These are phyloP conservation scores for Elmis aenea DNA, from an alignment of 2,888 invertebrate genomes.

Conservation along the genomic window DNA sequence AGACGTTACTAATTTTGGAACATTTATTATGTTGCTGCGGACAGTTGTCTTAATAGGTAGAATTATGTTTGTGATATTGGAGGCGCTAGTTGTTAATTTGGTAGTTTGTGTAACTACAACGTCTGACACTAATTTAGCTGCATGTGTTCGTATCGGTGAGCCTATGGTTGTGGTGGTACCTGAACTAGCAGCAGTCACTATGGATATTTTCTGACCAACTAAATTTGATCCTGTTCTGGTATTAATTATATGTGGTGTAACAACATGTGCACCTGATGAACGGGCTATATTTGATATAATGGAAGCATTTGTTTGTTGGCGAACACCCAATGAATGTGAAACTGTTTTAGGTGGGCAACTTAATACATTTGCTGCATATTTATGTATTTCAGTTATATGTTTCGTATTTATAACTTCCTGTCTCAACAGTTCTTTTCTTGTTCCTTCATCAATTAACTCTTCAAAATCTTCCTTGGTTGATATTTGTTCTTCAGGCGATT, in stretches of 20 bases:
- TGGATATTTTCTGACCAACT: conserved; percentile 16
- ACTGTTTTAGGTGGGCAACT: conserved; percentile 30
- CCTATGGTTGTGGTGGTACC: not conserved
- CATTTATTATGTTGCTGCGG: too few relatives aligned
- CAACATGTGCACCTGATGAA: too few relatives aligned
- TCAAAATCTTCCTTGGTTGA: conserved; percentile 64
- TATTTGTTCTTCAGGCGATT: conserved; percentile 60
- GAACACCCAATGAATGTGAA: conserved; percentile 14
- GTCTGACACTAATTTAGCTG: conserved; percentile 25
- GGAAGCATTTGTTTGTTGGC: conserved; percentile 9
- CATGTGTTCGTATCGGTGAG: conserved; percentile 16
- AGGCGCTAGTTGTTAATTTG: conserved; percentile 31
- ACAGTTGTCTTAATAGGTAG: conserved; percentile 35
- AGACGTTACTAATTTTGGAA: too few relatives aligned
- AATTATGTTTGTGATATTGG: conserved; percentile 38
- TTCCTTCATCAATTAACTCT: conserved; percentile 59
- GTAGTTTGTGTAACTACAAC: conserved; percentile 34
- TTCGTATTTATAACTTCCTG: conserved; percentile 35
- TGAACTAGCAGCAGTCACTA: conserved; percentile 19
- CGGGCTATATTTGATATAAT: conserved; percentile 6
- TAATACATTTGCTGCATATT: conserved; percentile 37
- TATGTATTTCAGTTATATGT: conserved; percentile 43
- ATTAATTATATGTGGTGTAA: conserved; percentile 5
- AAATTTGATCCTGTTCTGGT: conserved; percentile 5
- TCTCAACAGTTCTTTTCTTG: conserved; percentile 50